These are phyloP conservation scores for Heliconius ismenius DNA, from an alignment of 2,888 invertebrate species.

Conservation along the genomic window DNA sequence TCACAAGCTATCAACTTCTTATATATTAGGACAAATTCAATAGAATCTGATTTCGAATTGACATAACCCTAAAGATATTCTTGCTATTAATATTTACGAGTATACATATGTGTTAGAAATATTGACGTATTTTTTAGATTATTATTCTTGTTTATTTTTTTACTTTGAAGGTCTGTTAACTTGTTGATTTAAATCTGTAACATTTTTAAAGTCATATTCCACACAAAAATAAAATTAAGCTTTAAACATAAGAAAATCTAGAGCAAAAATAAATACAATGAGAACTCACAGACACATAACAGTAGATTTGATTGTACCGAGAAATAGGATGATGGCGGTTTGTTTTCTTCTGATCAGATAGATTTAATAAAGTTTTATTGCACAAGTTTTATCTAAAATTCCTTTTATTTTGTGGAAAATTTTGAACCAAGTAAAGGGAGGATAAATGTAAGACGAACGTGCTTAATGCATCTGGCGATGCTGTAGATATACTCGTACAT, in stretches of 20 bases:
- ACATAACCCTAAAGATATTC: background rate
- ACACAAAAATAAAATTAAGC: too few relatives aligned
- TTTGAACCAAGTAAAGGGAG: background rate
- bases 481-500: background rate
- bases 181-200: too few relatives aligned
- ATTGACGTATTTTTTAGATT: background rate
- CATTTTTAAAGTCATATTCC: too few relatives aligned
- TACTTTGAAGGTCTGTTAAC: background rate
- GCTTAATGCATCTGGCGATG: background rate
- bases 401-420: constrained; percentile 14
- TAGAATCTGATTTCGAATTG: background rate
- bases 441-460: background rate
- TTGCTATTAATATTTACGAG: background rate
- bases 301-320: constrained; percentile 1
- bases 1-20: constrained; percentile 8
- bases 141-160: background rate
- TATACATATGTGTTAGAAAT: background rate
- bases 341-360: constrained; percentile 16
- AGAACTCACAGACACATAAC: constrained; percentile 13
- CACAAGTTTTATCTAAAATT: constrained; percentile 4
- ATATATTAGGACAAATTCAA: constrained; percentile 13
- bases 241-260: background rate
- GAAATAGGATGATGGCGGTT: constrained; percentile 13
- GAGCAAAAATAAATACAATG: background rate
- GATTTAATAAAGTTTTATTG: constrained; percentile 25